These are phyloP conservation scores for Neoniphon sammara DNA, from an alignment of 2,797 vertebrate genomes.

Conservation along the genomic window DNA sequence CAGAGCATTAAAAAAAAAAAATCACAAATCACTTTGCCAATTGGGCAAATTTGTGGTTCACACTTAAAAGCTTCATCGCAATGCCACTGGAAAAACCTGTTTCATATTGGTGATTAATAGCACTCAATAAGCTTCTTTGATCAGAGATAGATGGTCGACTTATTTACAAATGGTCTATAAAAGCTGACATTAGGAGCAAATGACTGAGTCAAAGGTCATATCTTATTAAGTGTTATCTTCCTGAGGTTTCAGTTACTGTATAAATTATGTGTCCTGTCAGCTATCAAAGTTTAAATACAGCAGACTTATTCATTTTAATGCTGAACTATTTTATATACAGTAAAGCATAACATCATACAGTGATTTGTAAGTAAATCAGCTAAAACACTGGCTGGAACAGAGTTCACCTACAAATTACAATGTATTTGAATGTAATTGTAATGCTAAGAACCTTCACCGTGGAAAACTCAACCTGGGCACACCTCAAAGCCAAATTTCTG, in stretches of 20 bases:
- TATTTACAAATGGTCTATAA: neutral
- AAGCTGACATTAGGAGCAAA: conserved; percentile 17
- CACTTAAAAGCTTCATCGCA: conserved; percentile 7
- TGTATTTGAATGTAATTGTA: neutral
- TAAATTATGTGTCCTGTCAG: neutral
- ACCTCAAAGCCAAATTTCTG: conserved; percentile 53
- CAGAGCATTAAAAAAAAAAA: conserved; percentile 42
- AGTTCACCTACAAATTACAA: conserved; percentile 24
- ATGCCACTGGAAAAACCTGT: conserved; percentile 27
- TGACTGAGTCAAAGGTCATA: neutral
- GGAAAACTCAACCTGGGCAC: conserved; percentile 44
- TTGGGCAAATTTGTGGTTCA: conserved; percentile 36
- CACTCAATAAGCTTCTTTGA: conserved; percentile 17
- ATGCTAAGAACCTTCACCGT: conserved; percentile 8
- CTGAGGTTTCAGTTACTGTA: neutral
- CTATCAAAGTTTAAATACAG: neutral
- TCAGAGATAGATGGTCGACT: conserved; percentile 14
- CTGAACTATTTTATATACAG: neutral
- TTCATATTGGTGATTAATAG: conserved; percentile 20
- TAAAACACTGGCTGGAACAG: conserved; percentile 11
- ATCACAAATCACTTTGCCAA: conserved; percentile 32
- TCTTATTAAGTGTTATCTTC: neutral
- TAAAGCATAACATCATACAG: neutral
- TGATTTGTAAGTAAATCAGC: neutral
- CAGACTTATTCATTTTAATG: neutral